Conservation (phyloP, 2,113 vertebrate species). For the Pavo muticus region DNA sequence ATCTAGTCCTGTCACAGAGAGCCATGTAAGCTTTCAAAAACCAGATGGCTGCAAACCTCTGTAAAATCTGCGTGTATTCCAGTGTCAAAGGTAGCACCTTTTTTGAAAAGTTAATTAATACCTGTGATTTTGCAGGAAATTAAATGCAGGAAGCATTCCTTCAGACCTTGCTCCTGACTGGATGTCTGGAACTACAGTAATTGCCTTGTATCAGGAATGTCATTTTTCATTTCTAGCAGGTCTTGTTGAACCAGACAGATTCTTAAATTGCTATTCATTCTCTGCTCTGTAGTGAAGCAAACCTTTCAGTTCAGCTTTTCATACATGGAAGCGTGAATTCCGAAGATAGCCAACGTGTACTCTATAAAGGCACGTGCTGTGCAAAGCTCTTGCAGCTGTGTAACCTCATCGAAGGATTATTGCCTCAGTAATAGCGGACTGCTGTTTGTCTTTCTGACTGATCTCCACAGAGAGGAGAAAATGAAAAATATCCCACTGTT, state of each 20-base stretch:
- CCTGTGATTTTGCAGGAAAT: constrained; percentile 46
- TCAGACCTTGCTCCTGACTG: background rate
- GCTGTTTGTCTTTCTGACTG: background rate
- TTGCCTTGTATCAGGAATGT: constrained; percentile 35
- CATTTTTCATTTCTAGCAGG: constrained; percentile 60
- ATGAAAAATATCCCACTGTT: background rate
- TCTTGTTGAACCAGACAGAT: constrained; percentile 23
- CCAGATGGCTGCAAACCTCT: constrained; percentile 7
- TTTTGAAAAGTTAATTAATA: constrained; percentile 64
- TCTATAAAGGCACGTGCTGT: background rate
- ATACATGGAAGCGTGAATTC: background rate
- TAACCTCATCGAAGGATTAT: background rate
- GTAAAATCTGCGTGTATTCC: constrained; percentile 7
- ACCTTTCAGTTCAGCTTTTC: background rate
- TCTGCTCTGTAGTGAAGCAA: constrained; percentile 26
- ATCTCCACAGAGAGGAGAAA: background rate
- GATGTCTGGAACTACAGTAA: constrained; percentile 31
- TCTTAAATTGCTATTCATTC: constrained; percentile 44
- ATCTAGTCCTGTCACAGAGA: background rate
- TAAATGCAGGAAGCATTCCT: constrained; percentile 14
- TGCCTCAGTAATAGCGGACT: background rate
- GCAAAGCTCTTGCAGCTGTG: background rate
- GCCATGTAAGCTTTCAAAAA: background rate
- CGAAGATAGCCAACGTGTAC: accelerated
- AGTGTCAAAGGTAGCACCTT: constrained; percentile 7